Base-by-base conservation (phyloP, 1,140 invertebrate genomes). In the Harlomillsia oculata region DNA sequence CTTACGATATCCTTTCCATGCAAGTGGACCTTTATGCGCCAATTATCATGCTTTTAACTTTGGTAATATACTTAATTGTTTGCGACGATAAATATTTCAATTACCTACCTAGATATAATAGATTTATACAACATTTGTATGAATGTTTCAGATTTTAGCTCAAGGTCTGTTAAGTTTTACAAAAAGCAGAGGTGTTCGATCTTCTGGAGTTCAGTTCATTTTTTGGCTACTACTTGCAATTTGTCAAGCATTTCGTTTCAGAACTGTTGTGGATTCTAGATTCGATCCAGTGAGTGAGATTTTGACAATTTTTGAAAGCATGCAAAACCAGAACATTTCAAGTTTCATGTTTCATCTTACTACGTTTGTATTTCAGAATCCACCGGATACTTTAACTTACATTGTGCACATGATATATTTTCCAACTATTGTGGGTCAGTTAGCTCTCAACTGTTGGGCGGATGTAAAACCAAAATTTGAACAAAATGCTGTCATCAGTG, bases 121-220 rank as follows among this genome's bases (percentile, higher is more conserved):
- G n/a, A n/a, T n/a, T n/a, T n/a, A n/a, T n/a, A n/a, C n/a, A n/a
- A n/a, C n/a, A n/a, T n/a, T n/a, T n/a, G n/a, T n/a, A n/a, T n/a
- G n/a, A n/a, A n/a, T n/a, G n/a, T 82, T 77, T 44, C 72, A 91
- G 86, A 68, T 74, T 56, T 74, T 90, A 64, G 75, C 81, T 61
- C 75, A 77, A 37, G 69, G 80, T 32, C 73, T 94, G 58, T 72
- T 89, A 61, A 74, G 79, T 53, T 83, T 83, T 60, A 92, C 93
- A 69, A 79, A 81, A 68, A 85, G 83, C 70, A 78, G 80, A 76
- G 92, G 91, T 28, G 75, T 93, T 58, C 75, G 83, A 66, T 85
- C 88, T 13, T 95, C 92, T 18, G 91, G 90, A 23, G 75, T 89
- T 43, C 73, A 89, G 63, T 93, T 93, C 69, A 71, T 89, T 37